Base-by-base conservation (phyloP, 2,113 vertebrate species). In the Sinocyclocheilus grahami region DNA sequence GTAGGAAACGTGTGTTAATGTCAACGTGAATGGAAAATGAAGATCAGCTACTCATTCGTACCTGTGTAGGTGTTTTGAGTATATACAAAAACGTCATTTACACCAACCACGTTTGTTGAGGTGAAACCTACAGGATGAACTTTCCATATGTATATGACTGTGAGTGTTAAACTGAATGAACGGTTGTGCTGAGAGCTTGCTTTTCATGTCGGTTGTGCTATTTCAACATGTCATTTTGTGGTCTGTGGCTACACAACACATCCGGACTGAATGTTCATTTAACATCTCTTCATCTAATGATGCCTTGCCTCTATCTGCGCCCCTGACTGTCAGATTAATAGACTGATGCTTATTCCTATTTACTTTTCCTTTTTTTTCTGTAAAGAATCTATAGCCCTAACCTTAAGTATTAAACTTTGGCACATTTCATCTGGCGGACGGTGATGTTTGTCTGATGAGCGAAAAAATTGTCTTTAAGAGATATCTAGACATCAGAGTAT, bases 181-280 rank as follows among this genome's bases (percentile, higher is more conserved):
- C 1, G 11, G 3, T 37, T n/a, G 18, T 80, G 11, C 12, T 14
- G 33, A 80, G 78, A 60, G 58, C 22, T 62, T 62, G 5, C 16
- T 33, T 62, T 14, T 22, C n/a, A 82, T 27, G 13, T 48, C 24
- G 16, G n/a, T 20, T 82, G 22, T 82, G 79, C 6, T 24, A 51
- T 82, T 67, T 82, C 42, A 82, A 16, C 39, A 1, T 81, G 58
- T 67, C 79, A 82, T 67, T 67, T 42, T 82, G 79, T 67, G 60
- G 79, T 82, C n/a, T 65, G 79, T 67, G 60, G 39, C 60, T 27
- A 82, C 37, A 4, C 9, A 16, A 27, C 62, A 48, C 42, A 48
- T 79, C 60, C 65, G 82, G 83, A 58, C 88, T 33, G 27, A 0
- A 39, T 55, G 48, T 78, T 82, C 42, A 53, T 33, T 16, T 24